These are phyloP conservation scores for Chelonoidis abingdonii DNA, from an alignment of 2,113 vertebrate genomes.

Conservation along the genomic window DNA sequence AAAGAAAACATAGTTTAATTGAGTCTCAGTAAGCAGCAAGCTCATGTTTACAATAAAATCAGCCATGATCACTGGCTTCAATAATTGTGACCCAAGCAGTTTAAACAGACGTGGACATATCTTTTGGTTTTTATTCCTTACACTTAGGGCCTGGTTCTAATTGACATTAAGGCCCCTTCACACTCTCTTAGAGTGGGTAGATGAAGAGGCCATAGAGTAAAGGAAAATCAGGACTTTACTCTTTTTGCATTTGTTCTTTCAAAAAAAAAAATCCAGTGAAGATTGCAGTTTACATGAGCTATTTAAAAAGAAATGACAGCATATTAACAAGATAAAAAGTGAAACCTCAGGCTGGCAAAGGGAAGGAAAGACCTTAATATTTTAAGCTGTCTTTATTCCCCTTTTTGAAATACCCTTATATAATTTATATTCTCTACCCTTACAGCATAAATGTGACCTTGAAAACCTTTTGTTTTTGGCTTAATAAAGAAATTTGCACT, in stretches of 20 bases:
- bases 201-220: neutral
- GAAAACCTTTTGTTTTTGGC: neutral
- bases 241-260: neutral
- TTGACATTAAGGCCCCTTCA: neutral
- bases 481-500: neutral
- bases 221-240: neutral
- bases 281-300: neutral
- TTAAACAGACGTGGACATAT: constrained; percentile 60
- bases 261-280: neutral
- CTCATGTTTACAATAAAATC: constrained; percentile 78
- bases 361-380: neutral
- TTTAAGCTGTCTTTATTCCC: neutral
- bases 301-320: neutral
- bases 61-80: constrained; percentile 65
- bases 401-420: neutral
- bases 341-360: neutral
- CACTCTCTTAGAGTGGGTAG: neutral
- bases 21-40: constrained; percentile 64
- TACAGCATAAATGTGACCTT: neutral
- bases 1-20: constrained; percentile 74
- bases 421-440: neutral
- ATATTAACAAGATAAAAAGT: constrained; percentile 18
- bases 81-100: constrained; percentile 64
- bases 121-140: constrained; percentile 10
- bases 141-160: neutral